Base-by-base conservation (phyloP, 2,888 invertebrate genomes). In the Rhingia campestris region DNA sequence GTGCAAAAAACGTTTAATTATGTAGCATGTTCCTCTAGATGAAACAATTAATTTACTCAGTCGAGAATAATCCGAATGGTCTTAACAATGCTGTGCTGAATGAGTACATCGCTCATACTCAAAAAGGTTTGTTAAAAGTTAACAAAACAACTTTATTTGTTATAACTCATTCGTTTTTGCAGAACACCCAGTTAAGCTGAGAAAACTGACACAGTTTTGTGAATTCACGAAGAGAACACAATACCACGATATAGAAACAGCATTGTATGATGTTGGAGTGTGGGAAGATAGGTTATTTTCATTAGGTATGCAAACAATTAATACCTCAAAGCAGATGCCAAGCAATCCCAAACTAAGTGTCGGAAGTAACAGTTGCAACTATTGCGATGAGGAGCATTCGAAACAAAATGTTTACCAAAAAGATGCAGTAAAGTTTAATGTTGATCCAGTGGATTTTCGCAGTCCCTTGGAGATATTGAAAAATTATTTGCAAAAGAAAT, bases 41-140 rank as follows among this genome's bases (percentile, higher is more conserved):
- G 74, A 80, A 80, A 32, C 80, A 84, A 69, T 9, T 84, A 43
- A 54, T 80, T 14, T 74, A 80, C 47, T 43, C 56, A n/a, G 54
- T 63, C 33, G 67, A 63, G 33, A 30, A 32, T 9, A 33, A 74
- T 59, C 39, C n/a, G 6, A 9, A 35, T n/a, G 74, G 58, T 41
- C 53, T 84, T n/a, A 74, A 74, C 33, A 70, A n/a, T 14, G 43
- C 54, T 7, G 70, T 80, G n/a, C 33, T 84, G 33, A 74, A 84
- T 14, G 33, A 80, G 6, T 80, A 74, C 53, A 58, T 80, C 7
- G 35, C 10, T 4, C 10, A 70, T 10, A 41, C 74, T n/a, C 51
- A 70, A 59, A 63, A 7, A 58, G 80, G 84, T 80, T 54, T n/a
- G 30, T 32, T 10, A 37, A 6, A 33, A n/a, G 14, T 12, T 7